Evolutionary conservation across 2,888 invertebrate genomes (phyloP), one percentile per base, ranked within the genome.

Genomic region (Eutolmus rufibarbis): DNA sequence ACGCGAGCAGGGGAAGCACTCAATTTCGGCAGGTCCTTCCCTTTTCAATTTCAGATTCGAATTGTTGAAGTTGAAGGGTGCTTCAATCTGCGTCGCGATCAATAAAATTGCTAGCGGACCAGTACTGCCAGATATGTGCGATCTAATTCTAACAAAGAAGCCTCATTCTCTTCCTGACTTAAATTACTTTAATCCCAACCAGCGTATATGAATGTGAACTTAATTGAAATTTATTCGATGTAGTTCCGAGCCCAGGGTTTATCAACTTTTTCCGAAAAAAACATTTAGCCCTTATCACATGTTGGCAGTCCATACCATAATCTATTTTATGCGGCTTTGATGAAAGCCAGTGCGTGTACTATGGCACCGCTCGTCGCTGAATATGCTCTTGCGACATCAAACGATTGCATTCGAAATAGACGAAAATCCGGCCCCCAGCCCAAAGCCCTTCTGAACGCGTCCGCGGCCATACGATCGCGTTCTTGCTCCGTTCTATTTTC

Each of bases 341-440:
- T 34, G 76, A 76, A 37, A 76, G 76, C 76, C 76, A 76, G 40
- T 37, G 28, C 19, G 37, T 34, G 34, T 76, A 37, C 28, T 57
- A 2, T 57, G 9, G 23, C 8, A 23, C 57, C 8, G 57, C 66
- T 19, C 66, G 2, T 12, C 28, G 28, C 4, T 51, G 51, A 51
- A 51, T 16, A 51, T 16, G 28, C 37, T 78, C 23, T 43, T 14
- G 78, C 23, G 78, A 46, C 78, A 78, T 78, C 28, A 40, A 34
- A 51, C 84, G 84, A 66, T 84, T 84, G 84, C 57, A 84, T 66
- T 84, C 37, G 51, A 74, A 84, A 84, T 74, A 84, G 74, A 84
- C 40, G n/a, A 40, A 84, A 84, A 84, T 34, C 66, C 34, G 40
- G 34, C 37, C 74, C 56, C 9, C 56, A 19, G n/a, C 19, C 9